Percentiles rank a stretch among this genome's conserved stretches.
These are phyloP conservation scores for Pomphorhynchus laevis DNA, from an alignment of 1,140 invertebrate genomes.

Conservation along the genomic window DNA sequence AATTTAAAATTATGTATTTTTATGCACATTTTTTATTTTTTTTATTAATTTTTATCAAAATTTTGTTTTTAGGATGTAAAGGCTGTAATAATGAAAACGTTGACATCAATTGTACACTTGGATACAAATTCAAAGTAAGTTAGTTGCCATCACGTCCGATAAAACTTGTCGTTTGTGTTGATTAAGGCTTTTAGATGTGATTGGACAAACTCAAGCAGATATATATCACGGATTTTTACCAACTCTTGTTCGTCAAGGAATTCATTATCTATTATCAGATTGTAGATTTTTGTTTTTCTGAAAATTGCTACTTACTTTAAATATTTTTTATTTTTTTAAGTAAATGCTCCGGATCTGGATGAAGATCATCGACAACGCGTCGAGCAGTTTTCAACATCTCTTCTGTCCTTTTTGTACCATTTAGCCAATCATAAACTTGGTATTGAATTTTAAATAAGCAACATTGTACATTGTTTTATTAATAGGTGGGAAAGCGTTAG, in stretches of 20 bases:
- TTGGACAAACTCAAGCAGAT: conserved; percentile 51
- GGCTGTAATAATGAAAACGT: conserved; percentile 40
- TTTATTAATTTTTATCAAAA: conserved; percentile 4
- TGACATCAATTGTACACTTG: conserved; percentile 54
- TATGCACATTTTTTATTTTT: background rate
- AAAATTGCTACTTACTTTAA: background rate
- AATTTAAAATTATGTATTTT: background rate
- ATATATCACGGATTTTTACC: conserved; percentile 59
- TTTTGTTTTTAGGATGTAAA: conserved; percentile 31
- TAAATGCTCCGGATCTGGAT: too few relatives aligned
- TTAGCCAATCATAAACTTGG: conserved; percentile 49
- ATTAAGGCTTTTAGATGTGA: conserved; percentile 31
- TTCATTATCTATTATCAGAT: conserved; percentile 29
- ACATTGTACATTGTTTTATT: conserved; percentile 5
- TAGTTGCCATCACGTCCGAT: conserved; percentile 16
- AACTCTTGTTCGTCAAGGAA: conserved; percentile 27
- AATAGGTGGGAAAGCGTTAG: conserved; percentile 38
- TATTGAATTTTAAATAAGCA: conserved; percentile 14
- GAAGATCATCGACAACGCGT: conserved; percentile 9
- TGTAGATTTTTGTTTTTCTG: conserved; percentile 24
- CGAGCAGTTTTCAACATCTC: conserved; percentile 32
- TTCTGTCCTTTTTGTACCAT: conserved; percentile 62
- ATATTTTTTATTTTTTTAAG: background rate
- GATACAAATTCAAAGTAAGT: conserved; percentile 42
- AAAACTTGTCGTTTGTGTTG: background rate